Evolutionary conservation across 2,888 invertebrate species (phyloP).

Genomic region (Athalia rosae): DNA sequence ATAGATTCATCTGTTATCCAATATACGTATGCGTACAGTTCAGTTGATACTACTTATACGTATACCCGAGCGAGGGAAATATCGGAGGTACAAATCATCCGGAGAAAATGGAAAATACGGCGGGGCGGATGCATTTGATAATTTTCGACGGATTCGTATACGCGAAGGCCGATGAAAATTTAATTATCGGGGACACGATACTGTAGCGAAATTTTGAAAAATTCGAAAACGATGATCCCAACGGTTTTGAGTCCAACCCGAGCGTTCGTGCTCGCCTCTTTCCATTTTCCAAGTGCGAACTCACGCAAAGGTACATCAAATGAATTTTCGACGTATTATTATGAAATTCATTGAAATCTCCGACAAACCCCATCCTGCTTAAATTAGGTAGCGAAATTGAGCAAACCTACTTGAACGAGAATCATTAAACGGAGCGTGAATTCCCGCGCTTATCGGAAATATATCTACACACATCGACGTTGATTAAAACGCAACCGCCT

Average conservation of each 20-base stretch:
- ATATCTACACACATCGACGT: background rate
- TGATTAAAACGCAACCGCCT: slow-evolving; percentile 12
- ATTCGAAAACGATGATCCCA: background rate
- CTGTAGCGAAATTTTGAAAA: background rate
- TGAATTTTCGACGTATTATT: slow-evolving; percentile 18
- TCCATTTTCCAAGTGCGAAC: slow-evolving; percentile 1
- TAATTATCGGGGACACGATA: slow-evolving; percentile 1
- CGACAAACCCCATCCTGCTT: slow-evolving; percentile 1
- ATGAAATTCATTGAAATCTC: slow-evolving; percentile 23
- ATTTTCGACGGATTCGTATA: background rate
- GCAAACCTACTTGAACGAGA: slow-evolving; percentile 5
- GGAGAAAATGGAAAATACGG: too few relatives aligned
- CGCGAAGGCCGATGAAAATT: too few relatives aligned
- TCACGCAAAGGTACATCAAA: background rate
- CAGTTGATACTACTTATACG: too few relatives aligned
- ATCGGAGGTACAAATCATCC: slow-evolving; percentile 36
- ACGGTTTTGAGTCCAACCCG: background rate
- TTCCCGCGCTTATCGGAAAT: slow-evolving; percentile 18
- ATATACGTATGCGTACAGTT: too few relatives aligned
- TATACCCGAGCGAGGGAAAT: slow-evolving; percentile 14
- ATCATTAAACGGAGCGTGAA: background rate
- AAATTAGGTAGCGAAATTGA: slow-evolving; percentile 22
- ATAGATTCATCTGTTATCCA: too few relatives aligned
- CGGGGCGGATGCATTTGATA: background rate
- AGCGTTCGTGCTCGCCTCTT: background rate